phyloP scores from a whole-genome alignment of 2,113 vertebrate genomes.

The Mola mola region DNA sequence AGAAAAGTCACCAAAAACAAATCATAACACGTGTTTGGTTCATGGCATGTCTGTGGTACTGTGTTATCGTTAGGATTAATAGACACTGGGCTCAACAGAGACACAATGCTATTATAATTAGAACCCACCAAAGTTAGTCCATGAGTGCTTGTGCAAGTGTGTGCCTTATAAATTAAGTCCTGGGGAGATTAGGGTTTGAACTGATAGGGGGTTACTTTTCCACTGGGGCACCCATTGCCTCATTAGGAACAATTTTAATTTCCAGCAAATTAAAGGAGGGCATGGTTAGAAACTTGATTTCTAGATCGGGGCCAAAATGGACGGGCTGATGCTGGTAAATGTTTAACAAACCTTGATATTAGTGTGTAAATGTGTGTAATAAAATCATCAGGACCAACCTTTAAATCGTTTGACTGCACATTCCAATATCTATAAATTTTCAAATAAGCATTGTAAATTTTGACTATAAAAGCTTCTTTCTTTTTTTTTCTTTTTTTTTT shows the following conservation, averaged over 20 bases:
- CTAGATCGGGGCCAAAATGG: slow-evolving; percentile 43
- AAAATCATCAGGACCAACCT: not conserved
- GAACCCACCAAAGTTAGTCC: slow-evolving; percentile 60
- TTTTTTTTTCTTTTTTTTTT: no score
- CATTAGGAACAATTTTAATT: slow-evolving; percentile 69
- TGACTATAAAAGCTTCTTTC: no score
- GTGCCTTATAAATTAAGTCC: slow-evolving; percentile 66
- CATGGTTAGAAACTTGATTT: slow-evolving; percentile 55
- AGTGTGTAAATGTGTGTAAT: not conserved
- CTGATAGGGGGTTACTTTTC: slow-evolving; percentile 47
- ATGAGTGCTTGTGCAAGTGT: slow-evolving; percentile 36
- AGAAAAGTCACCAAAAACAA: slow-evolving; percentile 46
- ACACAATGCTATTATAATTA: slow-evolving; percentile 64
- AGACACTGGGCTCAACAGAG: slow-evolving; percentile 52
- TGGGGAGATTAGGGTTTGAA: slow-evolving; percentile 57
- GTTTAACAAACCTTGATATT: slow-evolving; percentile 9
- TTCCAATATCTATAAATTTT: no score
- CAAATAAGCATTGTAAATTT: no score
- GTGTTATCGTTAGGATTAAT: slow-evolving; percentile 65
- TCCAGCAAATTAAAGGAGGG: slow-evolving; percentile 64
- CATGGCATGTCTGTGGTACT: slow-evolving; percentile 51
- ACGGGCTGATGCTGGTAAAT: slow-evolving; percentile 28
- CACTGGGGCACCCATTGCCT: slow-evolving; percentile 61
- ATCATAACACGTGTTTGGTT: slow-evolving; percentile 30
- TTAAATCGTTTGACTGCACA: no score